These are phyloP conservation scores for Tenthredo distinguenda DNA, from an alignment of 2,888 invertebrate species.

Conservation along the genomic window DNA sequence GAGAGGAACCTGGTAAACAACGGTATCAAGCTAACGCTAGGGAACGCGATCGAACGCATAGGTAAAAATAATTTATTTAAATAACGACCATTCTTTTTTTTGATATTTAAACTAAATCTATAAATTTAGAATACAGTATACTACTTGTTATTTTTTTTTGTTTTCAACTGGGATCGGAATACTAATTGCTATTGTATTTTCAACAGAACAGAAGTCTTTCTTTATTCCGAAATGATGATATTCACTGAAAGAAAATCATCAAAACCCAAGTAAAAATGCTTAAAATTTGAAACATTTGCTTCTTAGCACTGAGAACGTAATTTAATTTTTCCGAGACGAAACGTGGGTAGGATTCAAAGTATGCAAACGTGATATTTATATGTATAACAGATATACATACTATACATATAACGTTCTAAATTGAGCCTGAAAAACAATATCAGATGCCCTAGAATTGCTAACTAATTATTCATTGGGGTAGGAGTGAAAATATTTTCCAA, in stretches of 20 bases:
- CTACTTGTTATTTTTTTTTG: not conserved
- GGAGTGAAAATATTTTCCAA: not conserved
- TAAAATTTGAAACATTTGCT: too few relatives aligned
- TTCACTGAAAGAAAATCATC: not conserved
- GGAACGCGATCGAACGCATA: slow-evolving; percentile 90
- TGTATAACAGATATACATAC: too few relatives aligned
- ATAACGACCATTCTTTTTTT: not conserved
- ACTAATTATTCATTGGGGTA: not conserved
- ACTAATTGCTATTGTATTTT: not conserved
- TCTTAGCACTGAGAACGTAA: too few relatives aligned
- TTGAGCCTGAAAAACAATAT: too few relatives aligned
- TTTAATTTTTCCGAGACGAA: too few relatives aligned
- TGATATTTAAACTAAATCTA: slow-evolving; percentile 21
- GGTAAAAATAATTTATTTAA: slow-evolving; percentile 79
- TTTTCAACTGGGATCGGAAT: not conserved
- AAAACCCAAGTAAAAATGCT: not conserved
- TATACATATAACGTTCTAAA: too few relatives aligned
- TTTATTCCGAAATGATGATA: not conserved
- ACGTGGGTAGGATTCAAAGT: not conserved
- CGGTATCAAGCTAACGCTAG: slow-evolving; percentile 90
- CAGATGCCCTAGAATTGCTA: too few relatives aligned
- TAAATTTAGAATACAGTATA: slow-evolving; percentile 24
- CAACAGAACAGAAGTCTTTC: slow-evolving; percentile 25
- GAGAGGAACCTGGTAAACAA: slow-evolving; percentile 80
- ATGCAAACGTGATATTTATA: not conserved